Evolutionary conservation across 2,113 vertebrate species (phyloP), one percentile per base, ranked within the genome.

Genomic region (Podilymbus podiceps): DNA sequence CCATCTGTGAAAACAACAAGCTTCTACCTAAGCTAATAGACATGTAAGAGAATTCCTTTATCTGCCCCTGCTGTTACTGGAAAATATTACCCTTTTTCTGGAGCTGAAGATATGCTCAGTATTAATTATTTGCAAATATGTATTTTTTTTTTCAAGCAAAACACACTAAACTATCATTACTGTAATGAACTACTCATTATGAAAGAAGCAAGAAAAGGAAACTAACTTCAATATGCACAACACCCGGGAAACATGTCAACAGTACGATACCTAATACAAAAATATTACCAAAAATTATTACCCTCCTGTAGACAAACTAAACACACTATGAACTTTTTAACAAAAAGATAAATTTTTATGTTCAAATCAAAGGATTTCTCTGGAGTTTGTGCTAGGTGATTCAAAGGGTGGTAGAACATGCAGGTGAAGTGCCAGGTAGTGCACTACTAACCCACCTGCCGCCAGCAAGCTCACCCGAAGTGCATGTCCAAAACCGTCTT

Each of bases 241-340:
- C 0, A 3, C 6, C 8, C 55, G 66, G 15, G 15, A 56, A 64
- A 60, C 44, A 31, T 6, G 44, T 3, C 9, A 73, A 44, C 11
- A 24, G 55, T 38, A 19, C 8, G 33, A 27, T 58, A 76, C n/a
- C 67, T 62, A 33, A 47, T 13, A 55, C 5, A 17, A 67, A 88
- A 90, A 52, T 50, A 67, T 14, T 47, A 42, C 24, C 50, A 71
- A 78, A 46, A 44, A 64, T 23, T 42, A 60, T 42, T 47, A 38
- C 11, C 17, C 2, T 50, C 14, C 15, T 47, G 10, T 14, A 50
- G 38, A 38, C 25, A 50, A 47, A 19, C 15, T 67, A 74, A 53
- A 63, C 5, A 12, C 0, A 0, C 1, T 6, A 44, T 6, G 23
- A 63, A n/a, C 10, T 20, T 56, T 64, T 85, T 8, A 35, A 56